phyloP scores from a whole-genome alignment of 2,113 vertebrate genomes.

The Bubo blakistoni region DNA sequence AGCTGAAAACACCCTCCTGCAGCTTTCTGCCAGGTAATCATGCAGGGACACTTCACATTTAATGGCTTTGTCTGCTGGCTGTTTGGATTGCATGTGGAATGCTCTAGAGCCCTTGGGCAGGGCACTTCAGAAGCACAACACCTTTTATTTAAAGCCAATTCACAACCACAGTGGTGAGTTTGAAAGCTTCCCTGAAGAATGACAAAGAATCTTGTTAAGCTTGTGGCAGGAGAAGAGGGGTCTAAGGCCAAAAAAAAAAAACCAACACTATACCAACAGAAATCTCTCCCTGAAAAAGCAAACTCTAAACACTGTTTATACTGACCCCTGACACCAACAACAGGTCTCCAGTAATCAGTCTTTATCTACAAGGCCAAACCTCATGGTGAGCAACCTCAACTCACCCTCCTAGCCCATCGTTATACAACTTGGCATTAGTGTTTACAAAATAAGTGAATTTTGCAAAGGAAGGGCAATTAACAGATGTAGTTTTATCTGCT shows the following conservation, averaged over 20 bases:
- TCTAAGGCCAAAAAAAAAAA: background rate
- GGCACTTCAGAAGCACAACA: background rate
- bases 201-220: background rate
- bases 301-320: background rate
- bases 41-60: background rate
- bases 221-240: background rate
- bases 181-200: background rate
- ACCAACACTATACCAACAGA: background rate
- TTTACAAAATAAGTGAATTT: background rate
- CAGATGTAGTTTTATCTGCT: background rate
- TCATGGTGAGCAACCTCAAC: background rate
- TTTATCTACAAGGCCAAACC: background rate
- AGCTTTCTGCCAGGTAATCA: background rate
- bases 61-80: background rate
- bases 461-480: background rate
- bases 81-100: background rate
- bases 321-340: background rate
- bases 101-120: background rate
- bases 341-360: background rate
- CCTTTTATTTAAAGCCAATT: background rate
- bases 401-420: accelerated
- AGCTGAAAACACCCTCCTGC: background rate
- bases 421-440: accelerated
- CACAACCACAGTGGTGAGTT: background rate
- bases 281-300: background rate